A percentile compares a stretch with the other conserved stretches of the same genome.
Conservation (phyloP, 2,797 vertebrate genomes). For the Glossophaga mutica region DNA sequence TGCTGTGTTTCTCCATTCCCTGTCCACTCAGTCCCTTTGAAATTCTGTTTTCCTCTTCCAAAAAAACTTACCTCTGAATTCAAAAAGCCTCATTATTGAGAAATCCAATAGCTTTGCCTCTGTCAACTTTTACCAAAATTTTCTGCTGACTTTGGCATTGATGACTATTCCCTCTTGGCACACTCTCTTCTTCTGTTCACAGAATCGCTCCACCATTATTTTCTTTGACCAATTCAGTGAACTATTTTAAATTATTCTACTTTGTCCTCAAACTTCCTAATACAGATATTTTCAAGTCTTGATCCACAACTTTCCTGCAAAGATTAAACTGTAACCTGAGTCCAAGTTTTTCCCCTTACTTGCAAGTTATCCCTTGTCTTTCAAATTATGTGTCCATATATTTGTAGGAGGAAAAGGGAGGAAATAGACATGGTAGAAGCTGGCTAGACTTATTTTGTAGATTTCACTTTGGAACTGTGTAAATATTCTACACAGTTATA, state of each 20-base stretch:
- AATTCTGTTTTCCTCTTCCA: conserved; percentile 31
- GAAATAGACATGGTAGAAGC: neutral
- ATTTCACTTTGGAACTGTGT: neutral
- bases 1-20: neutral
- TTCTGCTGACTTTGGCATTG: neutral
- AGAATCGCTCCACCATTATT: neutral
- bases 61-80: neutral
- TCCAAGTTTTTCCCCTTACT: neutral
- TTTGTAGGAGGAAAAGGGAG: neutral
- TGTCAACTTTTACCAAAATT: conserved; percentile 26
- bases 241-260: neutral
- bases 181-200: neutral
- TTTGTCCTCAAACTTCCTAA: neutral
- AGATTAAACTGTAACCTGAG: neutral
- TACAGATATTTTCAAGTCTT: neutral
- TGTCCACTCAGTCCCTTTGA: neutral
- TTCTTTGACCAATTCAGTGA: neutral
- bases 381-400: neutral
- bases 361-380: neutral
- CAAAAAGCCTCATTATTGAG: neutral
- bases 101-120: conserved; percentile 6
- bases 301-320: neutral
- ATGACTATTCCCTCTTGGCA: neutral
- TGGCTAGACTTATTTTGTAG: neutral
- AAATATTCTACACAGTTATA: neutral